Conservation (phyloP, 2,113 vertebrate genomes). For the Manacus vitellinus region DNA sequence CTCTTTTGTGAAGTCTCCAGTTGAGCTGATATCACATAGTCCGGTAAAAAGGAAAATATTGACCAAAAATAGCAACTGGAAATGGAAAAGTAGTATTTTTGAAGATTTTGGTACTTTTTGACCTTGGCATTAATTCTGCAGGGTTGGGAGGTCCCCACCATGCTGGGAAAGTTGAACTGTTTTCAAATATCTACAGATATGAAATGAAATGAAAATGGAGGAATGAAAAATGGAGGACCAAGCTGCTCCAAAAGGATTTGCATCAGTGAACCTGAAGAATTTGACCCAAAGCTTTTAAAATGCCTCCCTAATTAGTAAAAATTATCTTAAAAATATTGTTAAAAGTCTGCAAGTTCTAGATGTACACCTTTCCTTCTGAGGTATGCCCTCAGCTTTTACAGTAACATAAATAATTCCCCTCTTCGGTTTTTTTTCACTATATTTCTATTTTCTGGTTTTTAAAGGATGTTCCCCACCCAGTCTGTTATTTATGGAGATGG, state of each 20-base stretch:
- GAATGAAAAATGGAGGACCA: not conserved
- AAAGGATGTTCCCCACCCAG: not conserved
- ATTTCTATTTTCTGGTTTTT: not conserved
- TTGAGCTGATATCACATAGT: not conserved
- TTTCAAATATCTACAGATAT: not conserved
- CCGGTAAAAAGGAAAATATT: not conserved
- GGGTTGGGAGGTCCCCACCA: not conserved
- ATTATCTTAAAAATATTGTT: not conserved
- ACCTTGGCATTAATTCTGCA: not conserved
- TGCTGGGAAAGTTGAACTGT: not conserved
- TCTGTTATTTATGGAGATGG: not conserved
- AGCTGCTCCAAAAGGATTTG: not conserved
- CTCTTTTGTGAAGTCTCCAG: not conserved
- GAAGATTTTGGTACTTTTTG: not conserved
- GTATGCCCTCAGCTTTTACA: not conserved
- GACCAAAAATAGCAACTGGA: not conserved
- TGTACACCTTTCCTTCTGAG: not conserved
- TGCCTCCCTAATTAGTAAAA: not conserved
- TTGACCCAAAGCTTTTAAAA: not conserved
- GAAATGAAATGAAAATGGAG: too few relatives aligned
- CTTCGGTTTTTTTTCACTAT: not conserved
- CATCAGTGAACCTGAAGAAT: not conserved
- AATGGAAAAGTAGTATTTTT: not conserved
- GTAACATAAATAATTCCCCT: not conserved
- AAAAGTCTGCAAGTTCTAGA: not conserved